Evolutionary conservation across 2,888 invertebrate genomes (phyloP), one percentile per base, ranked within the genome.

Genomic region (Melangyna quadrimaculata): DNA sequence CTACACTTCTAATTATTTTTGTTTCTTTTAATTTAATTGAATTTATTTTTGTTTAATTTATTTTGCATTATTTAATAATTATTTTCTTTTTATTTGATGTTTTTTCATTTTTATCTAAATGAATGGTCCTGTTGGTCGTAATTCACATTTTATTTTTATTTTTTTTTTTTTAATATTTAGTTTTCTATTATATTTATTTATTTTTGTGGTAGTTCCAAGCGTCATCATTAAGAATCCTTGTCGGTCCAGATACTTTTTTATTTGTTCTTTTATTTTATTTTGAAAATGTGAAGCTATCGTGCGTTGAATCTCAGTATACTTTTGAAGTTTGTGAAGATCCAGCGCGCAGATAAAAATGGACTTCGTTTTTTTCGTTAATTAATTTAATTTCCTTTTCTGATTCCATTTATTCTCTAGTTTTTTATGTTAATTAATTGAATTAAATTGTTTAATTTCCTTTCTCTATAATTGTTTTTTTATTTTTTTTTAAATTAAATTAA

Each of bases 91-190:
- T 87, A n/a, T n/a, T n/a, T n/a, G n/a, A n/a, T n/a, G n/a, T 83
- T 83, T 74, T 86, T 78, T 79, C 87, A 82, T 87, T 88, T n/a
- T 87, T 78, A 74, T 70, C 10, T 73, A 70, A 86, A 81, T 78
- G 86, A 81, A 81, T 86, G 86, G 86, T 86, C 86, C 86, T 73
- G 81, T 86, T 81, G 81, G 69, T 86, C 73, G 73, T 82, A 53
- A 51, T 82, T 78, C 77, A 80, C 73, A 69, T 57, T 77, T 24
- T 75, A 53, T 63, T 48, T 81, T 43, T 45, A 9, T 45, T 61
- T 73, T 77, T 51, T 73, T 77, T 51, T 63, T 27, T 81, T 65
- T 61, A 71, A 45, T 71, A 73, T 74, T 48, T 55, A 53, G 7
- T 24, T 32, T 24, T 24, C 2, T 29, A 19, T 43, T 72, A 32